phyloP scores from a whole-genome alignment of 2,113 vertebrate genomes.

The Accipiter cooperii region DNA sequence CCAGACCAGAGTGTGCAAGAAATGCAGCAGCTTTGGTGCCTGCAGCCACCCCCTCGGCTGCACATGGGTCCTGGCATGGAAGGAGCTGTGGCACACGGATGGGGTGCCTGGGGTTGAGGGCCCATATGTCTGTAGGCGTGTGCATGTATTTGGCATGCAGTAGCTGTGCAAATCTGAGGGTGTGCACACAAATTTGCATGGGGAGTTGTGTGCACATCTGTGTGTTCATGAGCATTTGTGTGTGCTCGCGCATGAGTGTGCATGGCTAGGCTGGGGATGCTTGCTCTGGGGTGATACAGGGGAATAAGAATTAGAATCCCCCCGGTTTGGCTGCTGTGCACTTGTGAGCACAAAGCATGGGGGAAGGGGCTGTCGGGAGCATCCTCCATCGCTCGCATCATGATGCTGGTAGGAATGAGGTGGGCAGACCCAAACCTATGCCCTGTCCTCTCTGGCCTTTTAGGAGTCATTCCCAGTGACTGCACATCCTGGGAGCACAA shows the following conservation, averaged over 20 bases:
- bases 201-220: background rate
- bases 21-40: background rate
- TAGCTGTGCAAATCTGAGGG: background rate
- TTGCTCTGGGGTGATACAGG: background rate
- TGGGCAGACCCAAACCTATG: background rate
- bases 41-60: background rate
- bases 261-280: background rate
- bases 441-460: background rate
- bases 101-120: background rate
- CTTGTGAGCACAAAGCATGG: background rate
- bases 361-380: background rate
- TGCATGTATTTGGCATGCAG: background rate
- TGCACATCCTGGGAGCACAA: background rate
- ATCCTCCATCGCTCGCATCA: background rate
- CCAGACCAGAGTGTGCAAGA: background rate
- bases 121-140: too few relatives aligned
- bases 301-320: background rate
- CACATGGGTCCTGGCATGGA: background rate
- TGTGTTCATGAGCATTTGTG: background rate
- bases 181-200: background rate
- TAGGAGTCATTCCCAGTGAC: background rate
- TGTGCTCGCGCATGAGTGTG: background rate
- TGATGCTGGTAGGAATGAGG: background rate
- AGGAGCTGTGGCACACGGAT: rapidly evolving
- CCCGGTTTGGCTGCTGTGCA: background rate